Percentiles rank a stretch among this genome's conserved stretches.
These are phyloP conservation scores for Dicyrtomina minuta DNA, from an alignment of 2,888 invertebrate species.

Conservation along the genomic window DNA sequence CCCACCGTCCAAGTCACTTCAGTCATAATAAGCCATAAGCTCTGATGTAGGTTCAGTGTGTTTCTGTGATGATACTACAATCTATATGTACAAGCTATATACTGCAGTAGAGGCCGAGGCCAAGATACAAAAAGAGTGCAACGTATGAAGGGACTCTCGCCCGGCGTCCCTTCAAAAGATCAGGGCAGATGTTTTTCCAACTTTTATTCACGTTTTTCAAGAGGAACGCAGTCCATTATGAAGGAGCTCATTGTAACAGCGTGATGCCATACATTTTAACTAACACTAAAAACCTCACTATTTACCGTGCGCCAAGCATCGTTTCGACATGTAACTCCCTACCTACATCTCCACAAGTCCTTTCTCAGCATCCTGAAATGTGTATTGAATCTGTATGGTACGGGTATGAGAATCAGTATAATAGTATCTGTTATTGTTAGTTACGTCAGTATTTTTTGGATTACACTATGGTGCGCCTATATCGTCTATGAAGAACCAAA, in stretches of 20 bases:
- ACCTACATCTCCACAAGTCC: no score
- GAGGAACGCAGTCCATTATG: conserved; percentile 41
- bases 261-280: conserved; percentile 38
- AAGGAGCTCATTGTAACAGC: conserved; percentile 45
- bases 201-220: conserved; percentile 33
- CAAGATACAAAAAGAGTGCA: no score
- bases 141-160: neutral
- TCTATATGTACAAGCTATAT: no score
- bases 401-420: no score
- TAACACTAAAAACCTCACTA: conserved; percentile 33
- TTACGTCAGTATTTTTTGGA: no score
- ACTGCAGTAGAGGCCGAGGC: no score
- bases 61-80: neutral
- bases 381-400: no score
- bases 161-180: conserved; percentile 24
- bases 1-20: conserved; percentile 20
- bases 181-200: conserved; percentile 42
- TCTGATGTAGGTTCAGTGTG: neutral
- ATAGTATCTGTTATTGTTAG: no score
- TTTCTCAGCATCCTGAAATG: no score
- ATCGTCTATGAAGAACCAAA: no score
- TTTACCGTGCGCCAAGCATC: conserved; percentile 8
- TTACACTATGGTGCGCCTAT: no score
- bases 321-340: no score
- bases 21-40: neutral